Conservation (phyloP, 2,113 vertebrate genomes). For the Coturnix japonica region DNA sequence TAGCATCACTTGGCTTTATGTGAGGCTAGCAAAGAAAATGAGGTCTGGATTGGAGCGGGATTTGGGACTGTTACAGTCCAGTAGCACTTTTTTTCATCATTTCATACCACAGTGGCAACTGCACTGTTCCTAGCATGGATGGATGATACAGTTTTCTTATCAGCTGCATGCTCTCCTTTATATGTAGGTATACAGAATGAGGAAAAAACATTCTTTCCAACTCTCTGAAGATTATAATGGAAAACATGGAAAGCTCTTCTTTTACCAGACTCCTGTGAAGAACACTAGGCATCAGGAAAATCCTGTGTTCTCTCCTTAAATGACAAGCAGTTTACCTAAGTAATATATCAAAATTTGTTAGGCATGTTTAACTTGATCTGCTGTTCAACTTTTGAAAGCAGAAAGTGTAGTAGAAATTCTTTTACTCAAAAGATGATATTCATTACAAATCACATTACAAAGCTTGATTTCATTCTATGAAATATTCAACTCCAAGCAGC, state of each 20-base stretch:
- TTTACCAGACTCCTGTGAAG: background rate
- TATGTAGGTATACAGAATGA: rapidly evolving
- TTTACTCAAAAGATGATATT: background rate
- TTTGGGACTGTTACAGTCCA: background rate
- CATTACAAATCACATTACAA: too few relatives aligned
- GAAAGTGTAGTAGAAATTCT: rapidly evolving
- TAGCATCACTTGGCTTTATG: background rate
- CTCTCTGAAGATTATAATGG: background rate
- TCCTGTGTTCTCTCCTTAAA: background rate
- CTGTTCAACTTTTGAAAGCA: background rate
- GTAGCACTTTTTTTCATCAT: background rate
- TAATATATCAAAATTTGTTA: background rate
- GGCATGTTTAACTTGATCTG: background rate
- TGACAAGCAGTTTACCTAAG: background rate
- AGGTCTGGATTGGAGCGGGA: background rate
- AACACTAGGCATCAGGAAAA: background rate
- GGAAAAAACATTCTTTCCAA: background rate
- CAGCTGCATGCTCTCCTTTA: background rate
- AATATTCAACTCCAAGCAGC: background rate
- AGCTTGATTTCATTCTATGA: background rate
- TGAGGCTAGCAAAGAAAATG: background rate
- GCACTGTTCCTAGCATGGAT: background rate
- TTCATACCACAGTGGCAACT: background rate
- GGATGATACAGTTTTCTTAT: background rate
- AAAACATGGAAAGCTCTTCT: background rate